Percentiles rank a stretch among this genome's conserved stretches.
These are phyloP conservation scores for Xenopus borealis DNA, from an alignment of 2,113 vertebrate species.

Conservation along the genomic window DNA sequence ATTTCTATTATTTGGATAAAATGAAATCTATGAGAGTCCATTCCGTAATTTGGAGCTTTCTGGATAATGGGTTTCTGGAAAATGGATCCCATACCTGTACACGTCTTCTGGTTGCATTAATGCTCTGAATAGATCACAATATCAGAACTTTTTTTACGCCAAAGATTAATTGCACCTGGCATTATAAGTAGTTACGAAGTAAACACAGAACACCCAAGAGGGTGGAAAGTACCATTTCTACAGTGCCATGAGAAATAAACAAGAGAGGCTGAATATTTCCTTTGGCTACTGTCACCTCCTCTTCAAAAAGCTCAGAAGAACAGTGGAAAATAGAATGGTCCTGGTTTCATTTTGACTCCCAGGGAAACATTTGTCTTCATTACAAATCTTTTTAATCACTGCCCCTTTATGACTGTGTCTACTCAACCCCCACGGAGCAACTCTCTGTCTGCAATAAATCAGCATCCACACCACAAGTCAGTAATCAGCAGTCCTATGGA, in stretches of 20 bases:
- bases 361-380: slow-evolving; percentile 79
- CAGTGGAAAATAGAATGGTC: slow-evolving; percentile 69
- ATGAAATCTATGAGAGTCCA: no score
- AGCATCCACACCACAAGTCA: slow-evolving; percentile 74
- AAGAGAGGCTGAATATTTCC: slow-evolving; percentile 76
- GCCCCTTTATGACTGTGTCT: slow-evolving; percentile 76
- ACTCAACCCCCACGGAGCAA: slow-evolving; percentile 52
- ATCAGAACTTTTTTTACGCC: slow-evolving; percentile 69
- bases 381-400: slow-evolving; percentile 80
- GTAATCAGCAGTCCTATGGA: slow-evolving; percentile 77
- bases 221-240: slow-evolving; percentile 71
- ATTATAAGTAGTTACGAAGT: slow-evolving; percentile 92
- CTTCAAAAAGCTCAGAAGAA: slow-evolving; percentile 71
- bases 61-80: no score
- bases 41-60: no score
- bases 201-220: slow-evolving; percentile 85
- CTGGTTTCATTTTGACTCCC: slow-evolving; percentile 69
- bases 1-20: no score
- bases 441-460: slow-evolving; percentile 22
- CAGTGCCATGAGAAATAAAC: slow-evolving; percentile 85
- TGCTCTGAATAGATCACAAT: slow-evolving; percentile 61
- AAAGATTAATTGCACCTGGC: slow-evolving; percentile 85
- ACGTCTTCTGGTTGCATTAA: no score
- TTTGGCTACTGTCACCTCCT: slow-evolving; percentile 75
- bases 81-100: no score